These are phyloP conservation scores for Ruditapes philippinarum DNA, from an alignment of 1,140 invertebrate species.

Conservation along the genomic window DNA sequence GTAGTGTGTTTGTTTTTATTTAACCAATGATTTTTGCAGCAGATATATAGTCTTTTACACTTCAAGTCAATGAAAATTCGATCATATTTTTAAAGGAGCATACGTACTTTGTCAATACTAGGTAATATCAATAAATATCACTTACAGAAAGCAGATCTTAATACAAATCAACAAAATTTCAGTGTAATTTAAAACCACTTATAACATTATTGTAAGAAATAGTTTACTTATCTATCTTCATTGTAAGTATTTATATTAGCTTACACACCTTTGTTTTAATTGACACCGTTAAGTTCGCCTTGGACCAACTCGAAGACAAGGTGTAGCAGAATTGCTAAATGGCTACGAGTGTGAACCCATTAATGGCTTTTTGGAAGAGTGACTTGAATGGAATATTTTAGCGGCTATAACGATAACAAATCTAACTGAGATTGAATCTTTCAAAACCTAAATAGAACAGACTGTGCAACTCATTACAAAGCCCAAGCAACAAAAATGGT, in stretches of 20 bases:
- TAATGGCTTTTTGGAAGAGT: background rate
- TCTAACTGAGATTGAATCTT: too few species aligned
- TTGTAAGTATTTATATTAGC: background rate
- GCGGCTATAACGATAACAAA: too few species aligned
- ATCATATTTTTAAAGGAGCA: too few species aligned
- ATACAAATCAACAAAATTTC: background rate
- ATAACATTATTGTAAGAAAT: background rate
- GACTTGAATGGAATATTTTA: too few species aligned
- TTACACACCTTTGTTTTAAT: background rate
- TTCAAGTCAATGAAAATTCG: too few species aligned
- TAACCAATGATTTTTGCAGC: too few species aligned
- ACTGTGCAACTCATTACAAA: too few species aligned
- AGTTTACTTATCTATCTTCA: background rate
- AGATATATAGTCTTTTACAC: too few species aligned
- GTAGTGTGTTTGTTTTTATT: too few species aligned
- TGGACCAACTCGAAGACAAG: slow-evolving; percentile 2
- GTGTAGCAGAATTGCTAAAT: background rate
- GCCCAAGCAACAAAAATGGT: too few species aligned
- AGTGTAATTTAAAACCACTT: background rate
- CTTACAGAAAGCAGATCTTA: background rate
- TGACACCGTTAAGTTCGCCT: background rate
- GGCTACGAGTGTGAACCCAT: background rate
- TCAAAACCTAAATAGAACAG: too few species aligned
- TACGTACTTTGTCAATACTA: background rate
- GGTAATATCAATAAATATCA: background rate